Evolutionary conservation across 2,888 invertebrate species (phyloP).

Genomic region (Eudasyphora cyanicolor): DNA sequence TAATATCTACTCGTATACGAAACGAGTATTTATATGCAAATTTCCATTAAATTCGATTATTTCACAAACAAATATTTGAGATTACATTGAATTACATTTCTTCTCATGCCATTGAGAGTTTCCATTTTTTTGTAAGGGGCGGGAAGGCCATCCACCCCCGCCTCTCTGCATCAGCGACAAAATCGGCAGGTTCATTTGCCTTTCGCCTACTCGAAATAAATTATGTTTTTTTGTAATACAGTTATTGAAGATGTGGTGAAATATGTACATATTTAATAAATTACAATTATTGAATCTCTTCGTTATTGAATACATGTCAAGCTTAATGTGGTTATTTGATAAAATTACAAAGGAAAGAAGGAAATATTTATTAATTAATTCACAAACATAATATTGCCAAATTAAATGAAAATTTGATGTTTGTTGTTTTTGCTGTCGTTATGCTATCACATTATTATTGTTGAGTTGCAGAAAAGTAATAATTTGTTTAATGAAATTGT

Average conservation of each 20-base stretch:
- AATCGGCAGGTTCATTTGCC: background rate
- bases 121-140: background rate
- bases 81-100: constrained; percentile 49
- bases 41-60: constrained; percentile 58
- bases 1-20: background rate
- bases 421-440: background rate
- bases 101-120: too few relatives aligned
- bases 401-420: constrained; percentile 13
- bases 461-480: too few relatives aligned
- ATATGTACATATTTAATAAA: constrained; percentile 20
- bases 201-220: background rate
- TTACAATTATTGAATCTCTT: constrained; percentile 22
- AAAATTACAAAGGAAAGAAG: background rate
- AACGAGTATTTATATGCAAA: constrained; percentile 46
- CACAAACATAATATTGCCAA: background rate
- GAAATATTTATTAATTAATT: constrained; percentile 27
- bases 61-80: constrained; percentile 57
- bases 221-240: constrained; percentile 4
- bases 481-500: constrained; percentile 13
- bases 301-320: background rate
- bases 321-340: background rate
- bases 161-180: background rate
- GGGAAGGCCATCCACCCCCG: background rate
- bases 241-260: background rate
- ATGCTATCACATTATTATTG: background rate